Evolutionary conservation across 2,797 vertebrate species (phyloP).

Genomic region (Phyllotis vaccarum): DNA sequence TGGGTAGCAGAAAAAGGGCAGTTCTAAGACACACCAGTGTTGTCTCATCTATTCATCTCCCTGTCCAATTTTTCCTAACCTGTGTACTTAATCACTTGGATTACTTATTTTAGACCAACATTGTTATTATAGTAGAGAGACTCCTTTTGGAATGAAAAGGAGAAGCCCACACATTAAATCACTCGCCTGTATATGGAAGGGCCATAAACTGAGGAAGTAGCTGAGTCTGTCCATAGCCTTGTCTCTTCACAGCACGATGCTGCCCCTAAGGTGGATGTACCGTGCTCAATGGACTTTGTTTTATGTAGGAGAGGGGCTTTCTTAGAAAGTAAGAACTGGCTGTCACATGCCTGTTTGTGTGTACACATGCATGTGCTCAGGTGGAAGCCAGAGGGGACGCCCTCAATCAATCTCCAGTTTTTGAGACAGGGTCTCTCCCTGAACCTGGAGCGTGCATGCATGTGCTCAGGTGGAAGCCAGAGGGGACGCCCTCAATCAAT

Average conservation of each 20-base stretch:
- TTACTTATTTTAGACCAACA: constrained; percentile 25
- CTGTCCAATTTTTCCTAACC: neutral
- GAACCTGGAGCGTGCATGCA: neutral
- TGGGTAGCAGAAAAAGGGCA: neutral
- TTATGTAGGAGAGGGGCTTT: neutral
- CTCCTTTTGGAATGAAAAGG: neutral
- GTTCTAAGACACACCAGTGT: rapidly evolving
- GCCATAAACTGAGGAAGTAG: too few species aligned
- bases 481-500: neutral
- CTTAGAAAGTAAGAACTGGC: neutral
- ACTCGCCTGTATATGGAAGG: neutral
- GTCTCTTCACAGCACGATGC: neutral
- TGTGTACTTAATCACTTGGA: neutral
- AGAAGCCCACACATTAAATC: neutral
- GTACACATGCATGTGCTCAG: too few species aligned
- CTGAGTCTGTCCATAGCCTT: too few species aligned
- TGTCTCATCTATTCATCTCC: neutral
- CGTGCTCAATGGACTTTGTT: rapidly evolving
- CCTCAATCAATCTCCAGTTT: neutral
- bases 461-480: neutral
- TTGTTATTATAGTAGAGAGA: neutral
- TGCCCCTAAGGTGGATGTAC: rapidly evolving
- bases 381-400: neutral
- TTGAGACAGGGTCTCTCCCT: neutral
- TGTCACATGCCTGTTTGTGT: neutral